phyloP scores from a whole-genome alignment of 2,113 vertebrate species.

The Morone saxatilis region DNA sequence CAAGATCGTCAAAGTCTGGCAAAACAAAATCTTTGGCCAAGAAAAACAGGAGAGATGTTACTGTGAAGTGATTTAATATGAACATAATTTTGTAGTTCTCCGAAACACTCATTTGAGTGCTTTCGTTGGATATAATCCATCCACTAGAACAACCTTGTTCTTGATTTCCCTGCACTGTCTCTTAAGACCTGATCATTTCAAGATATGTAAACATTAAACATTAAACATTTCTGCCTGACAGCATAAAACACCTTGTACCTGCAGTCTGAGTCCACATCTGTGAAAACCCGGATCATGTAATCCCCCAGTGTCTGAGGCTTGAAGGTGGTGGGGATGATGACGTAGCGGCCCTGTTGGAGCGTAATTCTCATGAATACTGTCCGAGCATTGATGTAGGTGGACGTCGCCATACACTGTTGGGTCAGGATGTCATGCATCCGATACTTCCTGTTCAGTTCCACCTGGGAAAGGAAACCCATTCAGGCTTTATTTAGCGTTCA shows the following conservation, averaged over 20 bases:
- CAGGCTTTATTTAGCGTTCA: background rate
- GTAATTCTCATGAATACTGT: conserved; percentile 87
- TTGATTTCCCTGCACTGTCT: background rate
- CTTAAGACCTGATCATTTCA: background rate
- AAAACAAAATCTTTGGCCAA: conserved; percentile 33
- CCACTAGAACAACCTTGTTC: background rate
- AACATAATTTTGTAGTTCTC: conserved; percentile 3
- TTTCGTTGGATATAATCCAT: conserved; percentile 39
- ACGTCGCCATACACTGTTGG: conserved; percentile 85
- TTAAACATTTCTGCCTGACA: conserved; percentile 3
- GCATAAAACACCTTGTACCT: conserved; percentile 77
- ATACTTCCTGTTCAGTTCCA: conserved; percentile 92
- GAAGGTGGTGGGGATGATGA: conserved; percentile 92
- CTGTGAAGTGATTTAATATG: conserved; percentile 20
- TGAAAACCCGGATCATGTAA: conserved; percentile 91
- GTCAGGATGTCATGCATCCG: conserved; percentile 90
- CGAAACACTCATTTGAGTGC: conserved; percentile 15
- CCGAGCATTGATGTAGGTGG: conserved; percentile 90
- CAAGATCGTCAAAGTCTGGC: background rate
- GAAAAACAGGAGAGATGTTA: conserved; percentile 14
- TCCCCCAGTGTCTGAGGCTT: conserved; percentile 78
- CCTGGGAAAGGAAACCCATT: conserved; percentile 77
- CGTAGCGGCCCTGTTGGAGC: conserved; percentile 89
- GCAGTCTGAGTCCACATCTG: conserved; percentile 88
- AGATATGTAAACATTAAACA: background rate